Evolutionary conservation across 2,797 vertebrate species (phyloP).

Genomic region (Stomatorhinus walkeri): DNA sequence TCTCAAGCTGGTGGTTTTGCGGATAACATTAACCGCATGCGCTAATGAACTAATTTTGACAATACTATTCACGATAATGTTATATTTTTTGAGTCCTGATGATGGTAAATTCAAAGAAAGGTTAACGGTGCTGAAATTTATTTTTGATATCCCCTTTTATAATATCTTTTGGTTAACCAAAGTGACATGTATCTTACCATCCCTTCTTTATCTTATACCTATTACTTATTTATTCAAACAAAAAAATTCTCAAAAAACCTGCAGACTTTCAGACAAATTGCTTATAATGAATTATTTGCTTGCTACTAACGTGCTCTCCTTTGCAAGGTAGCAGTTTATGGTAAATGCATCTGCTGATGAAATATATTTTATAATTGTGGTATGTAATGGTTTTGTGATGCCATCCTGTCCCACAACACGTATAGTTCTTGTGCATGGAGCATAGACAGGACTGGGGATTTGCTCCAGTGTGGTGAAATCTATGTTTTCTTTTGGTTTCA

Average conservation of each 20-base stretch:
- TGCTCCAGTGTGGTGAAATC: not conserved
- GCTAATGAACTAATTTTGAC: not conserved
- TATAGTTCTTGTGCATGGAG: not conserved
- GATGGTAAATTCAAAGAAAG: not conserved
- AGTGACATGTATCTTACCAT: not conserved
- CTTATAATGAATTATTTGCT: not conserved
- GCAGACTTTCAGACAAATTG: not conserved
- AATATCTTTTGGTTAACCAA: not conserved
- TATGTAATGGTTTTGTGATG: not conserved
- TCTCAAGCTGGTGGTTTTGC: not conserved
- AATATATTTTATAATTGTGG: not conserved
- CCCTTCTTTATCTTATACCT: not conserved
- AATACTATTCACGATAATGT: not conserved
- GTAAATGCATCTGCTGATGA: not conserved
- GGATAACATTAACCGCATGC: not conserved
- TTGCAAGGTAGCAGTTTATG: not conserved
- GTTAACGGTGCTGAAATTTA: not conserved
- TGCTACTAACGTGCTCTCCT: not conserved
- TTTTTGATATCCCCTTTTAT: not conserved
- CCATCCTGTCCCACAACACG: not conserved
- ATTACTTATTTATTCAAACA: not conserved
- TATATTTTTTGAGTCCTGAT: not conserved
- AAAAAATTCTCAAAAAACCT: not conserved
- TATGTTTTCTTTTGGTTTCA: not conserved
- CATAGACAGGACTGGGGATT: not conserved